Evolutionary conservation across 1,140 invertebrate species (phyloP).

Genomic region (Penaeus indicus): DNA sequence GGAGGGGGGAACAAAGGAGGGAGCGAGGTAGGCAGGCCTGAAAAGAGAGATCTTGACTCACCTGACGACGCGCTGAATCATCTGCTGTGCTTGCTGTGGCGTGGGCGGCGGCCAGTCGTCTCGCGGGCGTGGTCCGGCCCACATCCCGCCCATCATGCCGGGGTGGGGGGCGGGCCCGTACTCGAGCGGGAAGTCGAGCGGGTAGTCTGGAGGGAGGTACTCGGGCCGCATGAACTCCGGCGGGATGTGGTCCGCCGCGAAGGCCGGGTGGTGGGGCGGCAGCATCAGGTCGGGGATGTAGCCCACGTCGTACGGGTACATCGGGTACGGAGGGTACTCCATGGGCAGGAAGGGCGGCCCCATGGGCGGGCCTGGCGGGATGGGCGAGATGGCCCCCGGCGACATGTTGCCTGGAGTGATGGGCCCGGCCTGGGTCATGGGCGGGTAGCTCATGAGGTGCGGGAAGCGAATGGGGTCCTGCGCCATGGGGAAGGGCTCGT

Average conservation of each 20-base stretch:
- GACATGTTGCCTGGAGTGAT: slow-evolving; percentile 36
- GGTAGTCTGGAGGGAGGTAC: slow-evolving; percentile 39
- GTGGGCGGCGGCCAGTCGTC: slow-evolving; percentile 68
- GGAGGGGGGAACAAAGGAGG: no score
- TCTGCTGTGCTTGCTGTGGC: slow-evolving; percentile 47
- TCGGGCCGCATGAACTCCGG: slow-evolving; percentile 31
- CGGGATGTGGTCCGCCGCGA: slow-evolving; percentile 21
- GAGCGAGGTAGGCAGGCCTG: neutral
- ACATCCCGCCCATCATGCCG: slow-evolving; percentile 26
- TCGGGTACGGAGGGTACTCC: slow-evolving; percentile 43
- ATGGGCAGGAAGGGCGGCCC: slow-evolving; percentile 51
- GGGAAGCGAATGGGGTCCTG: slow-evolving; percentile 52
- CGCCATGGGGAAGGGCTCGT: slow-evolving; percentile 46
- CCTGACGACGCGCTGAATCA: slow-evolving; percentile 55
- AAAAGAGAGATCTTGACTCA: slow-evolving; percentile 31
- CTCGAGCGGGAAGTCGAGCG: slow-evolving; percentile 42
- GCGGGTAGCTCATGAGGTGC: slow-evolving; percentile 53
- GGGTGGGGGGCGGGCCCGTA: slow-evolving; percentile 29
- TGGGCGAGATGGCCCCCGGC: slow-evolving; percentile 37
- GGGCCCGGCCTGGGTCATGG: slow-evolving; percentile 16
- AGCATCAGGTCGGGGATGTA: slow-evolving; percentile 42
- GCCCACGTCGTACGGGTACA: slow-evolving; percentile 40
- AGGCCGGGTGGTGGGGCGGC: slow-evolving; percentile 35
- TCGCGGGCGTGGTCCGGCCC: slow-evolving; percentile 29
- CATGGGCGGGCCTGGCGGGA: slow-evolving; percentile 36